A percentile compares a stretch with the other conserved stretches of the same genome.
These are phyloP conservation scores for Zoanthus gigantus DNA, from an alignment of 92 coral and sea anemone genomes.

Conservation along the genomic window DNA sequence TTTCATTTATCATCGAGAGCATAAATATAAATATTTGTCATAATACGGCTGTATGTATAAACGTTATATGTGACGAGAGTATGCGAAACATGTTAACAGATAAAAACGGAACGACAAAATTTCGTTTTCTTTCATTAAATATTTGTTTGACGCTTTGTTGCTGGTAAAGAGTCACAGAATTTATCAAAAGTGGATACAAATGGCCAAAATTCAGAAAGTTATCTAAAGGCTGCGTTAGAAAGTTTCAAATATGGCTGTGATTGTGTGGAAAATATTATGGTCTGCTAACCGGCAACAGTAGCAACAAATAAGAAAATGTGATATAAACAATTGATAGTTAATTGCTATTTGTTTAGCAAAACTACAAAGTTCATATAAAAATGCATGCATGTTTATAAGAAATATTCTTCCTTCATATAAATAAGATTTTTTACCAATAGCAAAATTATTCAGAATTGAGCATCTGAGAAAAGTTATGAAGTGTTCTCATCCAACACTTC, in stretches of 20 bases:
- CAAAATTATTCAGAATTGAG: slow-evolving; percentile 20
- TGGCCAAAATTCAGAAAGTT: too few relatives aligned
- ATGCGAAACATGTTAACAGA: not conserved
- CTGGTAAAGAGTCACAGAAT: too few relatives aligned
- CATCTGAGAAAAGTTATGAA: not conserved
- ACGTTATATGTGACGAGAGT: not conserved
- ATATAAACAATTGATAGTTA: not conserved
- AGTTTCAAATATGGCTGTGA: not conserved
- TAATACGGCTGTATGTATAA: slow-evolving; percentile 4
- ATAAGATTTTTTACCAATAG: slow-evolving; percentile 27
- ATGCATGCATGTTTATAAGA: slow-evolving; percentile 26
- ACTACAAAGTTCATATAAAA: slow-evolving; percentile 20
- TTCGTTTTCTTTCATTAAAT: not conserved
- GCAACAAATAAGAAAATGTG: not conserved
- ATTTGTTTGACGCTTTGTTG: too few relatives aligned
- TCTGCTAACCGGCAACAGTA: not conserved
- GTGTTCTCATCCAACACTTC: not conserved
- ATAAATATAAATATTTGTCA: slow-evolving; percentile 22
- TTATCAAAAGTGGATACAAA: too few relatives aligned
- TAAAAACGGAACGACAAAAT: not conserved
- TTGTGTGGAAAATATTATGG: not conserved
- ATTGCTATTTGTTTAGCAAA: not conserved
- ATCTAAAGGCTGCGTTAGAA: too few relatives aligned
- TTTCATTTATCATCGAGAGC: not conserved
- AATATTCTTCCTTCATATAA: slow-evolving; percentile 23